Percentiles rank a stretch among this genome's conserved stretches.
Conservation (phyloP, 2,113 vertebrate species). For the Ammodytes dubius region DNA sequence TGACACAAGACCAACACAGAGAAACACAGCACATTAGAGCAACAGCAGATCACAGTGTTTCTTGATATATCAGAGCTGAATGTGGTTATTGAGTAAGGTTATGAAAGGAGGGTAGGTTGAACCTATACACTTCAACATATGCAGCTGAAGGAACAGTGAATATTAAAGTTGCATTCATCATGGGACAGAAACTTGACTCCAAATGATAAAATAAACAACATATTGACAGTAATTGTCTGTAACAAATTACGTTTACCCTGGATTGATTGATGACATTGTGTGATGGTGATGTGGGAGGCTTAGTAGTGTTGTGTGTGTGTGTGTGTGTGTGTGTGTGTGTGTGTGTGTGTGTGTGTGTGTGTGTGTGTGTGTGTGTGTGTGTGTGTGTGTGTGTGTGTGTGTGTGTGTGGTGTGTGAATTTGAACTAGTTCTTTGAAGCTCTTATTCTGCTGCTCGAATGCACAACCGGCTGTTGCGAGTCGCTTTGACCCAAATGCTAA, state of each 20-base stretch:
- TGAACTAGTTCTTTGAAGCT: no score
- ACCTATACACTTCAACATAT: no score
- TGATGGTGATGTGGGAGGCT: no score
- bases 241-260: no score
- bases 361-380: constrained; percentile 1
- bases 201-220: background rate
- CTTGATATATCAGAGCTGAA: background rate
- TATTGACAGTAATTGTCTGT: no score
- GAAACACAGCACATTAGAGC: background rate
- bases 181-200: background rate
- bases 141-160: background rate
- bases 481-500: no score
- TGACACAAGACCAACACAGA: no score
- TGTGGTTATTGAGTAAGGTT: background rate
- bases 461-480: no score
- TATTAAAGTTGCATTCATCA: background rate
- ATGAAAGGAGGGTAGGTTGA: background rate
- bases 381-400: background rate
- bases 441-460: no score
- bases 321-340: constrained; percentile 1
- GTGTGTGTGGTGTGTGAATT: background rate
- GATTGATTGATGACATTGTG: no score
- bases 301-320: background rate
- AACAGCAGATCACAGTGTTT: background rate
- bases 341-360: constrained; percentile 1